phyloP scores from a whole-genome alignment of 2,888 invertebrate species.

The Ecdyonurus torrentis region DNA sequence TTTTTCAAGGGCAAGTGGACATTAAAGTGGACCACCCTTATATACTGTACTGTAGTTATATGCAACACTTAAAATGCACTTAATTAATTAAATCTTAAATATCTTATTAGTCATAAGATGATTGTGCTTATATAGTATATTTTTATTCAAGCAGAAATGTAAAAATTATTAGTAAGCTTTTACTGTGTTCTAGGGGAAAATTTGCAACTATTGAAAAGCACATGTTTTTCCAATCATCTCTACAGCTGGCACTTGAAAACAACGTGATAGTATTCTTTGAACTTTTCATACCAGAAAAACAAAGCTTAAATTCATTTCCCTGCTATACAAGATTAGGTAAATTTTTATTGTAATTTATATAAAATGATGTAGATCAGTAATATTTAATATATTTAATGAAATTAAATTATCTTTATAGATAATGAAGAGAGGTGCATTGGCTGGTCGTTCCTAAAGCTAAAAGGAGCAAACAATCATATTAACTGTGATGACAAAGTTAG shows the following conservation, averaged over 20 bases:
- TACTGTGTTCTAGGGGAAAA: background rate
- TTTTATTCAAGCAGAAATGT: too few relatives aligned
- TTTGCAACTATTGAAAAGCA: background rate
- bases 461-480: background rate
- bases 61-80: too few relatives aligned
- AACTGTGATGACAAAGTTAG: background rate
- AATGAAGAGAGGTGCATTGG: background rate
- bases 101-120: too few relatives aligned
- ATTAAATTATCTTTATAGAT: background rate
- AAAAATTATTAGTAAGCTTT: too few relatives aligned
- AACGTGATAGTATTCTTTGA: background rate
- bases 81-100: too few relatives aligned
- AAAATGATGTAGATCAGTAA: too few relatives aligned
- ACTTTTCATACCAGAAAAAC: background rate
- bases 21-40: too few relatives aligned
- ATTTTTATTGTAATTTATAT: background rate
- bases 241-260: background rate
- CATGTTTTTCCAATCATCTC: background rate
- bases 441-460: background rate
- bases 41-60: too few relatives aligned
- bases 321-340: background rate
- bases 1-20: too few relatives aligned
- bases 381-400: background rate
- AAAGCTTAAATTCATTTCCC: background rate
- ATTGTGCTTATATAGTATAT: too few relatives aligned